Base-by-base conservation (phyloP, 2,888 invertebrate species). In the Drosophila acutilabella region DNA sequence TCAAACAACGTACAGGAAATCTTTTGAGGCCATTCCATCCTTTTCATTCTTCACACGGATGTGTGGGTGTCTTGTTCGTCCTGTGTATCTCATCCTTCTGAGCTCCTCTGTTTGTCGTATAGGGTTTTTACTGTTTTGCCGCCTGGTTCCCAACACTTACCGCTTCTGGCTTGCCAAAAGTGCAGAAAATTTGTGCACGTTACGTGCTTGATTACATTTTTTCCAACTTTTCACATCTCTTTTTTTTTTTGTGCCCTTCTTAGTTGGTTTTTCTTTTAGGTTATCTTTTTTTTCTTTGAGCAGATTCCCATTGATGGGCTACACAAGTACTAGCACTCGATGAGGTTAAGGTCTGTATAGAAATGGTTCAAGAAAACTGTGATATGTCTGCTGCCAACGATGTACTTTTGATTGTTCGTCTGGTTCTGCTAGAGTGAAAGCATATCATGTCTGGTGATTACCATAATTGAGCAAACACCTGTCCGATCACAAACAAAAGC, bases 121-220 rank as follows among this genome's bases (percentile, higher is more conserved):
- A 42, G 42, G 85, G 78, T 59, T 71, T 71, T 72, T 72, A 40
- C 66, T 70, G 66, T 77, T 74, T 71, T 48, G 54, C 58, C 45
- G 62, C 60, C 58, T 68, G 48, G 38, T 36, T 36, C 36, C 13
- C 13, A 13, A 36, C 33, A 23, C 18, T 48, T 50, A 36, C 47
- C 54, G 33, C 11, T 47, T 54, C 74, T 69, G 73, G 70, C 68
- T 80, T 83, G 83, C 72, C 74, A 82, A 87, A 79, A 88, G 85
- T 80, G 85, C 80, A 81, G 88, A 85, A 85, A 84, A 88, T 85
- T 85, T 85, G 80, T 79, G 82, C 88, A 85, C 82, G 85, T 85
- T 85, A 85, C 88, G 85, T 85, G 85, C 85, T 87, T 87, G 85
- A 85, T 87, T 85, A 88, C 78, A 81, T 84, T 77, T 85, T 85